phyloP scores from a whole-genome alignment of 2,113 vertebrate genomes.

The Pomatorhinus ruficollis region DNA sequence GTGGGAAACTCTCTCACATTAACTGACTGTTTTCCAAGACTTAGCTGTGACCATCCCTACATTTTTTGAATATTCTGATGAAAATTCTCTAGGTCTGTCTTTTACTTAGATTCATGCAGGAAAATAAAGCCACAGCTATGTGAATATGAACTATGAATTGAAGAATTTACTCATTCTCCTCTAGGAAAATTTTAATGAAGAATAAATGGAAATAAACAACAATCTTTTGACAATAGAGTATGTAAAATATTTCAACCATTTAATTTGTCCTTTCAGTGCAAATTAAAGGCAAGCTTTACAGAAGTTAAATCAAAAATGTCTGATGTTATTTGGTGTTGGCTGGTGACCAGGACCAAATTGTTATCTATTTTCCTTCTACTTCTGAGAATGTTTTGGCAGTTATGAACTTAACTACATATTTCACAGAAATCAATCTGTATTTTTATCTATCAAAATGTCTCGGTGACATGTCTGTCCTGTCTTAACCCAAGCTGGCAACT shows the following conservation, averaged over 20 bases:
- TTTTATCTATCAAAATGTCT: not conserved
- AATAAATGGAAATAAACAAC: not conserved
- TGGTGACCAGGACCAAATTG: not conserved
- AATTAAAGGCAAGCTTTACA: not conserved
- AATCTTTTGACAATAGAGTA: not conserved
- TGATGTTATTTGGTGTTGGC: not conserved
- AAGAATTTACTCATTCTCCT: not conserved
- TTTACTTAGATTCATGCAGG: not conserved
- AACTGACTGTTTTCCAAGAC: not conserved
- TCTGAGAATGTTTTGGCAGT: not conserved
- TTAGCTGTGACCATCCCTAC: not conserved
- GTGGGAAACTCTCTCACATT: not conserved
- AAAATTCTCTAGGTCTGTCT: not conserved
- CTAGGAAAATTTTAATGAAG: not conserved
- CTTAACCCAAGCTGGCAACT: not conserved
- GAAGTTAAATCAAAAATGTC: not conserved
- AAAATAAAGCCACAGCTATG: not conserved
- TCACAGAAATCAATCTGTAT: not conserved
- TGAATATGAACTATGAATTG: not conserved
- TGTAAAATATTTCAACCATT: not conserved
- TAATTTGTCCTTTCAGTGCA: not conserved
- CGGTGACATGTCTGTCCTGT: fast-evolving
- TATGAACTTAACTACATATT: not conserved
- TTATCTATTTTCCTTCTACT: not conserved
- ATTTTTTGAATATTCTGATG: not conserved